phyloP scores from a whole-genome alignment of 2,113 vertebrate species.

The Hydrolagus affinis region DNA sequence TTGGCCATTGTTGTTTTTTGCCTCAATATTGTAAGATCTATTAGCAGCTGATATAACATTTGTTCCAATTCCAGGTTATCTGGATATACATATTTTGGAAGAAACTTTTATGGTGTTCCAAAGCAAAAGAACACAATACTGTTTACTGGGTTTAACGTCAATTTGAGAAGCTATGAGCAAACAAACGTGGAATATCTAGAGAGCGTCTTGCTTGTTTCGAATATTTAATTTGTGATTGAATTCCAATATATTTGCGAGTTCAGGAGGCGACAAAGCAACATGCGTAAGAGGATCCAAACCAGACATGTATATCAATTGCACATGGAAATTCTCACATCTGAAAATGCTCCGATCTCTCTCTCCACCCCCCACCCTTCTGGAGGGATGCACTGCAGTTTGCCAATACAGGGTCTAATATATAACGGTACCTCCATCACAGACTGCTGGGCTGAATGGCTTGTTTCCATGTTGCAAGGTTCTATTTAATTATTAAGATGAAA shows the following conservation, averaged over 20 bases:
- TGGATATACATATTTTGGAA: neutral
- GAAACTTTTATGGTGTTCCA: neutral
- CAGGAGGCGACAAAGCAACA: neutral
- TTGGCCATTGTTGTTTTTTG: conserved; percentile 16
- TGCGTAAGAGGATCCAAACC: neutral
- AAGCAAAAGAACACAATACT: neutral
- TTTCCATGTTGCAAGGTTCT: too few species aligned
- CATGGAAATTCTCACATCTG: too few species aligned
- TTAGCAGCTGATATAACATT: neutral
- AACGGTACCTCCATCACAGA: too few species aligned
- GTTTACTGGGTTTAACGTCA: neutral
- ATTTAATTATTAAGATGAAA: neutral
- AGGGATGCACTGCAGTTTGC: too few species aligned
- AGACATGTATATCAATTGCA: too few species aligned
- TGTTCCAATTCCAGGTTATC: neutral
- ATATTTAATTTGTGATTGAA: neutral
- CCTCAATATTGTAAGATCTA: conserved; percentile 2
- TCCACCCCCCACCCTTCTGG: too few species aligned
- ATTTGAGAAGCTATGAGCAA: neutral
- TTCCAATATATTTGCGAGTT: neutral
- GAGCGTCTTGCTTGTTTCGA: too few species aligned
- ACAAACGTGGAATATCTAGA: neutral
- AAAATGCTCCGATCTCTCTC: too few species aligned
- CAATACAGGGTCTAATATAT: too few species aligned
- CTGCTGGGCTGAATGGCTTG: too few species aligned